Base-by-base conservation (phyloP, 2,888 invertebrate genomes). In the Cheilosia grossa region DNA sequence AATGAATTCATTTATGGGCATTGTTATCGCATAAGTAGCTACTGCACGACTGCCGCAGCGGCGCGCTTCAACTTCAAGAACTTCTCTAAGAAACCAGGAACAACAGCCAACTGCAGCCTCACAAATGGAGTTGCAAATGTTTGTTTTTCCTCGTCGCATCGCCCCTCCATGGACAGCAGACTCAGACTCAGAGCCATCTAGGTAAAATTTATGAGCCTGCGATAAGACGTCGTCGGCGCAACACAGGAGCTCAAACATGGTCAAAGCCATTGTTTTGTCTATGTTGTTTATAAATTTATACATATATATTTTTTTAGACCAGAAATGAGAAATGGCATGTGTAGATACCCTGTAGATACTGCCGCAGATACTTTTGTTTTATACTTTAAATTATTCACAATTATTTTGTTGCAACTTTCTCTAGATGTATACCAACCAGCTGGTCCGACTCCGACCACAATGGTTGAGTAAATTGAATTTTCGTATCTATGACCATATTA, bases 1-100 rank as follows among this genome's bases (percentile, higher is more conserved):
- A 81, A 85, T 85, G 85, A 85, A 85, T 85, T 85, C 85, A 85
- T 85, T 85, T 85, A 85, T 85, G 85, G 85, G 85, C 85, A 85
- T 85, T 85, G 85, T 85, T 85, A 85, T 85, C 85, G 75, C 53
- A 81, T 81, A 85, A 85, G 85, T 81, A 85, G 85, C 85, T 81
- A 75, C 72, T 81, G 75, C 80, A 81, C 85, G 75, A 85, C 70
- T 85, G 59, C 44, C 42, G 51, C 19, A 37, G 67, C 56, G 40
- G 58, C 63, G 49, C 61, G 33, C 54, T 49, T n/a, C n/a, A 56
- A 56, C 73, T 59, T 59, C 21, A 54, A 77, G 81, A 85, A 75
- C 66, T 66, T 72, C 85, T 75, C 13, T 72, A 63, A 67, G 1
- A 24, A 75, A 15, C 40, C 51, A 40, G 44, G 51, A 63, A 15